Evolutionary conservation across 2,888 invertebrate genomes (phyloP).

Genomic region (Athalia cordata): DNA sequence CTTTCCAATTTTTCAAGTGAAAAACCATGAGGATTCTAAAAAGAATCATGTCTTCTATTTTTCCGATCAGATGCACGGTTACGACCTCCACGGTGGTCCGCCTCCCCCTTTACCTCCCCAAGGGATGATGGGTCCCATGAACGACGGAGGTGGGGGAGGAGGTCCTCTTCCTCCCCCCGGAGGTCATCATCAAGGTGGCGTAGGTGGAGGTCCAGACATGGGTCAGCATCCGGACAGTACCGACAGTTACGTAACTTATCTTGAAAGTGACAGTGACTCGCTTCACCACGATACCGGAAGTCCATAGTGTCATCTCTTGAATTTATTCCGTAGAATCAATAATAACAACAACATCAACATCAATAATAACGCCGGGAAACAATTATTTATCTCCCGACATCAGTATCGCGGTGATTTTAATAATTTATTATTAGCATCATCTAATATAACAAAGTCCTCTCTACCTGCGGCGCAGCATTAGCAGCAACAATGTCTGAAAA

Average conservation of each 20-base stretch:
- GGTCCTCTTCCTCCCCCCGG: constrained; percentile 65
- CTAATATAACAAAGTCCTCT: too few species aligned
- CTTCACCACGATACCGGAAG: constrained; percentile 77
- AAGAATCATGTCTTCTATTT: constrained; percentile 3
- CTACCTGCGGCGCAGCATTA: too few species aligned
- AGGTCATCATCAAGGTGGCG: constrained; percentile 63
- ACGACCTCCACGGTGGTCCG: constrained; percentile 79
- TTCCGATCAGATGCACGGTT: constrained; percentile 89
- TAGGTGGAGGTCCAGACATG: constrained; percentile 74
- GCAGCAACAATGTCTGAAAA: too few species aligned
- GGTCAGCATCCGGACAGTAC: constrained; percentile 87
- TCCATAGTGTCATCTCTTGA: constrained; percentile 72
- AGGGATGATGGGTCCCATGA: constrained; percentile 70
- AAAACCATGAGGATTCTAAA: not conserved
- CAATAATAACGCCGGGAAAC: too few species aligned
- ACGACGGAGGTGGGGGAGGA: constrained; percentile 66
- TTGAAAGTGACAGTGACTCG: constrained; percentile 87
- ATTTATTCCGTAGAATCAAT: constrained; percentile 7
- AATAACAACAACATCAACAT: too few species aligned
- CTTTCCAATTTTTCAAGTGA: too few species aligned
- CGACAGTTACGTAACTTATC: constrained; percentile 94
- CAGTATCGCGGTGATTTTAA: too few species aligned
- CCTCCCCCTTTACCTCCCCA: constrained; percentile 69
- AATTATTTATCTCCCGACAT: not conserved
- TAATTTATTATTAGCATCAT: too few species aligned